Evolutionary conservation across 1,140 invertebrate species (phyloP), one percentile per base, ranked within the genome.

Genomic region (Sarcophaga peregrina): DNA sequence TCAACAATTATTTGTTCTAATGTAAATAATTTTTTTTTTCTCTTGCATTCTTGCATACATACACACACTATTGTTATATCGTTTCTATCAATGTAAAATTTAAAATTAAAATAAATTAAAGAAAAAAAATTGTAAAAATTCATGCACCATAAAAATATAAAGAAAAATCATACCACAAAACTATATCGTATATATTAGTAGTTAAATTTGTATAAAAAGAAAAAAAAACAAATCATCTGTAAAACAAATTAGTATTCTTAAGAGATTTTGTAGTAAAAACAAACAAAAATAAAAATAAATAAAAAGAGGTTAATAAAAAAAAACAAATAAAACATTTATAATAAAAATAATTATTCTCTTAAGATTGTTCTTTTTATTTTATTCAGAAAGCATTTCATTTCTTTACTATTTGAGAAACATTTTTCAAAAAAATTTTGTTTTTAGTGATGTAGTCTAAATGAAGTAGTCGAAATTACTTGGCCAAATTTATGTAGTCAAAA

Each of bases 181-280:
- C 20, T 8, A 45, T 13, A 74, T 47, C 45, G 10, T 13, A 76
- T 76, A 76, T 37, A 78, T 78, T 78, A 78, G 75, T 78, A 78
- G 75, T 78, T 52, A 78, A 78, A 78, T 78, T 78, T 78, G 75
- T 78, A 78, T 50, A 78, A 78, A 75, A 76, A 73, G 25, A 73
- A 25, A 73, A 25, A 76, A 17, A 76, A 76, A 50, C 62, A 17
- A 10, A 62, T n/a, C 58, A 72, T 78, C 20, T 52, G 75, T 78
- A 78, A 78, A 78, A 78, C 75, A 78, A 78, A 78, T 78, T 78
- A 78, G 75, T 78, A 78, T 78, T 50, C 75, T 78, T 78, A 78
- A 78, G 75, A 78, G 75, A 78, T 78, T 78, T 78, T 78, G 75
- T 78, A 78, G 75, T 78, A 50, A 78, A 78, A 78, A 72, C 20